Conservation (phyloP, 1,140 invertebrate species). For the Acromyrmex echinatior region DNA sequence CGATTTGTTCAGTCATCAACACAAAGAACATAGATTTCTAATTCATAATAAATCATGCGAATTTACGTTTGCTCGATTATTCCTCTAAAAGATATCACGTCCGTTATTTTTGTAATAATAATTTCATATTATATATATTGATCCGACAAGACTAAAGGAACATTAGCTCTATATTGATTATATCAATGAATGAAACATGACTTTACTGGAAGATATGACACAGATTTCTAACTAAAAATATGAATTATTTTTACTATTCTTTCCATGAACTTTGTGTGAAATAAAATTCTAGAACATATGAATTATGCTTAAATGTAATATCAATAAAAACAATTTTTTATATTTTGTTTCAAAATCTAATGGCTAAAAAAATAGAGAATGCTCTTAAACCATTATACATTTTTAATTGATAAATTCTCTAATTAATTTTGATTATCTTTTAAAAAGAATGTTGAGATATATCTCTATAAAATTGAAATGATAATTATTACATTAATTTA, state of each 20-base stretch:
- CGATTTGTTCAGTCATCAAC: slow-evolving; percentile 12
- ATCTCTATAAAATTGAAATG: not conserved
- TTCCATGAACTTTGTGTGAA: slow-evolving; percentile 8
- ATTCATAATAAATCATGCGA: not conserved
- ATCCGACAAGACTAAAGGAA: slow-evolving; percentile 21
- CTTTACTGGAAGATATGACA: slow-evolving; percentile 22
- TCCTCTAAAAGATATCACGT: not conserved
- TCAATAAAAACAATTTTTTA: not conserved
- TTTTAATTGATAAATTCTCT: not conserved
- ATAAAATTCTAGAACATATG: not conserved
- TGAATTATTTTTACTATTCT: slow-evolving; percentile 8
- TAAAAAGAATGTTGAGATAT: not conserved
- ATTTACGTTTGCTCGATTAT: slow-evolving; percentile 1
- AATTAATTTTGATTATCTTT: not conserved
- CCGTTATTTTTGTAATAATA: slow-evolving; percentile 26
- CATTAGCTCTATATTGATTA: slow-evolving; percentile 20
- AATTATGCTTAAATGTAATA: slow-evolving; percentile 3
- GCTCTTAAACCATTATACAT: not conserved
- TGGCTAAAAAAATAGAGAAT: not conserved
- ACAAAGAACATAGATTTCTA: not conserved
- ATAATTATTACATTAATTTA: not conserved
- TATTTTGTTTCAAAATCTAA: not conserved
- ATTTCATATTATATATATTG: slow-evolving; percentile 25
- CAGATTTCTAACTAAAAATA: slow-evolving; percentile 44
- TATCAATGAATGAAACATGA: slow-evolving; percentile 35